Base-by-base conservation (phyloP, 2,113 vertebrate species). In the Plecturocebus donacophilus region DNA sequence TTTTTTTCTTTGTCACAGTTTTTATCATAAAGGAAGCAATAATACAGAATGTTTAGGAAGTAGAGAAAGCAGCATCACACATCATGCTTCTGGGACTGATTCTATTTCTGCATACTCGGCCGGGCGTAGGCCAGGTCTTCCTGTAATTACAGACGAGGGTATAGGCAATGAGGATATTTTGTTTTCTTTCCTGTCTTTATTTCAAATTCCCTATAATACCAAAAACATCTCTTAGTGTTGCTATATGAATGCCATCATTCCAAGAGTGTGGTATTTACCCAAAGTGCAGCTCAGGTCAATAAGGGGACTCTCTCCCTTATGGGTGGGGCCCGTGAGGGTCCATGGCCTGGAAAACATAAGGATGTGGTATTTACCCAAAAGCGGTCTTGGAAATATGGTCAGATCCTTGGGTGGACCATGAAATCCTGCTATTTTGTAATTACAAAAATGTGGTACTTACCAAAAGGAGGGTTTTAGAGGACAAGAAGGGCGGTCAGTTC, bases 91-190 rank as follows among this genome's bases (percentile, higher is more conserved):
- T 0, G n/a, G 49, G 12, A 16, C 13, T 35, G 32, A 40, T 66
- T 79, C 54, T 8, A n/a, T 71, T 49, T 56, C 79, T 86, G 82
- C 40, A 4, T 49, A 13, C 56, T 14, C 68, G 66, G 71, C 66
- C 6, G 0, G 30, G 35, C 4, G 0, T 27, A 6, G 21, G 80
- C 73, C 0, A 0, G 6, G 40, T 42, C 79, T 70, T 87, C 68
- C 68, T 54, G 3, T 52, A 93, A 86, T 88, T 87, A 81, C 11
- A 89, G 82, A 6, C 12, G 2, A 35, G 25, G 42, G 54, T 10
- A 9, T 1, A 16, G 3, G 0, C 56, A 66, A n/a, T 30, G 68
- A 6, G 27, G 49, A 23, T 25, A 64, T 47, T 54, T 27, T 84
- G 40, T 80, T 49, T 87, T 68, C 56, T 40, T 89, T 68, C 12